These are phyloP conservation scores for Cyrtonyx montezumae DNA, from an alignment of 2,113 vertebrate genomes.

Conservation along the genomic window DNA sequence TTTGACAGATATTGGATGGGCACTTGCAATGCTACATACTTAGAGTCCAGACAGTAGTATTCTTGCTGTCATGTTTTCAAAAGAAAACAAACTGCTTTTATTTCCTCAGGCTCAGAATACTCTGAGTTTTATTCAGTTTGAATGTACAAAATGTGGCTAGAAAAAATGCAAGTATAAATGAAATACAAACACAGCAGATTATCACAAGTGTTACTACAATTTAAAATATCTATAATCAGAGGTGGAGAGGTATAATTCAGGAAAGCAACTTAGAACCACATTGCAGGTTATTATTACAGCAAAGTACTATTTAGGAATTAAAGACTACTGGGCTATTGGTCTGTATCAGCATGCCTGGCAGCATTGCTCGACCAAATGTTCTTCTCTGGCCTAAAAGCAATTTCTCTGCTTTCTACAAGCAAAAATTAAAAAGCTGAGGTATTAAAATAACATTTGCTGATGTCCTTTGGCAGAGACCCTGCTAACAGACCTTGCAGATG, in stretches of 20 bases:
- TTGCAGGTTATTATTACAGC: not conserved
- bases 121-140: not conserved
- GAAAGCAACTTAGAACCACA: not conserved
- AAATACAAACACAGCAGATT: not conserved
- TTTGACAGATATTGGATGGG: not conserved
- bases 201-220: not conserved
- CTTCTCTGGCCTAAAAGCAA: not conserved
- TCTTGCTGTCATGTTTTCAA: not conserved
- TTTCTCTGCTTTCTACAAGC: not conserved
- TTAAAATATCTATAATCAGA: not conserved
- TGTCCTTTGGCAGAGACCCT: not conserved
- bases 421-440: not conserved
- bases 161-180: not conserved
- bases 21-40: not conserved
- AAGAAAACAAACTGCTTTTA: not conserved
- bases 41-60: not conserved
- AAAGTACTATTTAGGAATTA: slow-evolving; percentile 3
- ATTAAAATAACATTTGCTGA: not conserved
- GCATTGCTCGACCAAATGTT: not conserved
- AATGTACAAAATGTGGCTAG: not conserved
- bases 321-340: not conserved
- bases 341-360: not conserved
- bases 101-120: not conserved
- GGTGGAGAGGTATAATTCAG: not conserved
- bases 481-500: not conserved